A percentile compares a stretch with the other conserved stretches of the same genome.
Evolutionary conservation across 2,113 vertebrate species (phyloP).

Genomic region (Nyctereutes procyonoides): DNA sequence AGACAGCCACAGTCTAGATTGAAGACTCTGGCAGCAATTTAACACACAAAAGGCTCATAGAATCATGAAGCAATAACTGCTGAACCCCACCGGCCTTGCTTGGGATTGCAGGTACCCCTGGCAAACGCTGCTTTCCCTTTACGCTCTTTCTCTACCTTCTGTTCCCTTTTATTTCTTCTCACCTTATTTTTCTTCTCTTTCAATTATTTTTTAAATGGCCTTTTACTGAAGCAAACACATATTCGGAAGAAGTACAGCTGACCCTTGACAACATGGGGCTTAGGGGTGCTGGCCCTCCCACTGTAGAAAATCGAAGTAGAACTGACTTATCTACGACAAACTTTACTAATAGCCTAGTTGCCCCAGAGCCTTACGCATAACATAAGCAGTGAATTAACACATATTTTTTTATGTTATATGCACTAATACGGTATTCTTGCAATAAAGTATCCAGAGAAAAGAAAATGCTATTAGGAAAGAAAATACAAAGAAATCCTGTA

Average conservation of each 20-base stretch:
- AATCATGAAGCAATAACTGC: background rate
- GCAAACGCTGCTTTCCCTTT: background rate
- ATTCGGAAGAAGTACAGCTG: background rate
- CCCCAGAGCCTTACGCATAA: background rate
- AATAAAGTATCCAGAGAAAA: background rate
- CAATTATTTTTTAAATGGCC: background rate
- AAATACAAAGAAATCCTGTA: background rate
- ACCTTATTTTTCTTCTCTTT: background rate
- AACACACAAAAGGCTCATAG: background rate
- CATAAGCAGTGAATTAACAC: background rate
- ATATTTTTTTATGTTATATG: background rate
- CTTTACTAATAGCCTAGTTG: background rate
- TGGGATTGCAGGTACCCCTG: rapidly evolving
- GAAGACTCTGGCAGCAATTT: background rate
- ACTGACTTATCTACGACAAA: background rate
- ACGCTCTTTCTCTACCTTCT: background rate
- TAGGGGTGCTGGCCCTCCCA: background rate
- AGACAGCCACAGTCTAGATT: background rate
- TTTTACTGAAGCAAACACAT: background rate
- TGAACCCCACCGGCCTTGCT: background rate
- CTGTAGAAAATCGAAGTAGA: background rate
- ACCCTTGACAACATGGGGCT: background rate
- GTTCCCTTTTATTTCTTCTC: background rate
- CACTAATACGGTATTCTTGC: background rate
- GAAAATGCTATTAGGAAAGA: background rate